Evolutionary conservation across 1,140 invertebrate genomes (phyloP).

Genomic region (Episyrphus balteatus): DNA sequence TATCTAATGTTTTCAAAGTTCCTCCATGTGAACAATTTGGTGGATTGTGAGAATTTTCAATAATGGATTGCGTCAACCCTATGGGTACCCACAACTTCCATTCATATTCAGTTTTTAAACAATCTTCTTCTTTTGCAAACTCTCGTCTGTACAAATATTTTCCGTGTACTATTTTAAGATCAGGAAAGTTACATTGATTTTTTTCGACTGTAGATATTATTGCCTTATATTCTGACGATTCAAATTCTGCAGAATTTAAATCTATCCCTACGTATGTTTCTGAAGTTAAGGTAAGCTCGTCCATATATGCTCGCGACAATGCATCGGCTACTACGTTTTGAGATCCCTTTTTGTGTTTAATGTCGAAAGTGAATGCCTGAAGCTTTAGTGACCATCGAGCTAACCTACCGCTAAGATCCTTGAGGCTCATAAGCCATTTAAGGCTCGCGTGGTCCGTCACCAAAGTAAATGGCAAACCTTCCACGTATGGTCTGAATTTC

Average conservation of each 20-base stretch:
- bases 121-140: not conserved
- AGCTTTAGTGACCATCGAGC: conserved; percentile 21
- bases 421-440: conserved; percentile 11
- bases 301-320: conserved; percentile 15
- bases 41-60: not conserved
- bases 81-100: conserved; percentile 6
- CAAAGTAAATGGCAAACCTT: conserved; percentile 35
- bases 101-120: not conserved
- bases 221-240: not conserved
- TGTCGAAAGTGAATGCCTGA: conserved; percentile 27
- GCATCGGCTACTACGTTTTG: conserved; percentile 28
- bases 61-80: not conserved
- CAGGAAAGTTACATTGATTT: conserved; percentile 4
- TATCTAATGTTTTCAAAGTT: not conserved
- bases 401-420: conserved; percentile 17
- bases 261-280: not conserved
- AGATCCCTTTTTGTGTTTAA: conserved; percentile 33
- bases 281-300: not conserved
- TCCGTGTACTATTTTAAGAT: conserved; percentile 6
- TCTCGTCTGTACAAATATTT: not conserved
- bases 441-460: conserved; percentile 40
- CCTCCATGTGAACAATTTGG: not conserved
- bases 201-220: not conserved
- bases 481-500: conserved; percentile 35
- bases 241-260: conserved; percentile 1